Evolutionary conservation across 2,888 invertebrate species (phyloP), one percentile per base, ranked within the genome.

Genomic region (Scelioninae gen. 2): DNA sequence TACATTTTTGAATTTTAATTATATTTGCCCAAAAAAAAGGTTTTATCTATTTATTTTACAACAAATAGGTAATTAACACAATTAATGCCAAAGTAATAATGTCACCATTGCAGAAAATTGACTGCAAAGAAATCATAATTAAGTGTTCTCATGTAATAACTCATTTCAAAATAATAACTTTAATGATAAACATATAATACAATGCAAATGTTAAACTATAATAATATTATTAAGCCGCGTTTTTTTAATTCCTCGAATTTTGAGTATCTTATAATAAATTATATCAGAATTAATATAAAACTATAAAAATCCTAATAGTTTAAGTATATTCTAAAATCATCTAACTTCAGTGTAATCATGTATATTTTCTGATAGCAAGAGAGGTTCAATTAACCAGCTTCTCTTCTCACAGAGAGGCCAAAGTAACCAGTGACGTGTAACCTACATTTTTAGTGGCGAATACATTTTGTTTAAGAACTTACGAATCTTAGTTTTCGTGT

Each of bases 371-470:
- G 53, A 11, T 39, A 2, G 53, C 13, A 60, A 60, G 53, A 65
- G 72, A 72, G 41, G 67, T 63, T 73, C 46, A 52, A 57, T 73
- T 68, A 68, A 58, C 73, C 52, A 73, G 46, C 63, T 57, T 63
- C 63, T 68, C 63, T 73, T 63, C 55, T 73, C 61, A 37, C 22
- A 57, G 45, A 39, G 22, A 55, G 63, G 46, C 57, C 52, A 68
- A 50, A 73, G 61, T 63, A 58, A 72, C 65, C 65, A 43, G 60
- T 67, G 65, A 65, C 48, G 73, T 58, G 67, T 73, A 73, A 73
- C 73, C 67, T 73, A 73, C 73, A 68, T 73, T 68, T 67, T 73
- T 61, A 57, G 55, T 50, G 31, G 37, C 28, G 67, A 19, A 48
- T 55, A 22, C 10, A 15, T 69, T 65, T 57, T 50, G 31, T 43